Evolutionary conservation across 2,888 invertebrate genomes (phyloP).

Genomic region (Cephus spinipes): DNA sequence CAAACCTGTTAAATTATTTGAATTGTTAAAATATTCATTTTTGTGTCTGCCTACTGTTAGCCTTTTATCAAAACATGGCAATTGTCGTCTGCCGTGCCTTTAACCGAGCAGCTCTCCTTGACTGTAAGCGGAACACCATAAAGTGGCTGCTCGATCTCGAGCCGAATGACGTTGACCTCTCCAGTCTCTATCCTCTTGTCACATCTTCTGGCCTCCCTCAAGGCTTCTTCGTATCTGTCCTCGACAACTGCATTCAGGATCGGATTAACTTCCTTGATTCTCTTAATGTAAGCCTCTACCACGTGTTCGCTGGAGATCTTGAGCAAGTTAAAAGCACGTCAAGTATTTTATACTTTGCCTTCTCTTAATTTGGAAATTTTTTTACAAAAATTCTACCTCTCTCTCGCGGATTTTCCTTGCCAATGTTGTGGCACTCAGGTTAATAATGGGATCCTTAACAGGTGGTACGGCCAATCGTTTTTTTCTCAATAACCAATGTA

Average conservation of each 20-base stretch:
- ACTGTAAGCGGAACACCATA: slow-evolving; percentile 88
- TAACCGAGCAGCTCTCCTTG: slow-evolving; percentile 84
- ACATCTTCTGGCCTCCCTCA: slow-evolving; percentile 79
- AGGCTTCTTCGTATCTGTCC: slow-evolving; percentile 79
- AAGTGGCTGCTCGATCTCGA: slow-evolving; percentile 78
- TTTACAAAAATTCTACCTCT: slow-evolving; percentile 44
- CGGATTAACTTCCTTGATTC: slow-evolving; percentile 83
- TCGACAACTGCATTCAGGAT: slow-evolving; percentile 85
- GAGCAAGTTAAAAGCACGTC: background rate
- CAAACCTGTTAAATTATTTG: slow-evolving; percentile 49
- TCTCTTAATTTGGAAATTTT: background rate
- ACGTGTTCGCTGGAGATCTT: slow-evolving; percentile 80
- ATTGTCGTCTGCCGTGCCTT: slow-evolving; percentile 69
- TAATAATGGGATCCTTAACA: slow-evolving; percentile 44
- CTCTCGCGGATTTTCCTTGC: slow-evolving; percentile 53
- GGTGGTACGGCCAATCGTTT: slow-evolving; percentile 38
- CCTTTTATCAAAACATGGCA: background rate
- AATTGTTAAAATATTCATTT: slow-evolving; percentile 1
- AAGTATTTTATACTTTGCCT: background rate
- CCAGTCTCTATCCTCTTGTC: slow-evolving; percentile 76
- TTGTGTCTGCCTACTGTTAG: background rate
- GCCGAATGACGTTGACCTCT: slow-evolving; percentile 70
- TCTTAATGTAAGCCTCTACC: slow-evolving; percentile 78
- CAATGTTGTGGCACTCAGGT: slow-evolving; percentile 47
- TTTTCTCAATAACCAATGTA: slow-evolving; percentile 25